A percentile compares a stretch with the other conserved stretches of the same genome.
phyloP scores from a whole-genome alignment of 2,888 invertebrate species.

The Stenchaetothrips biformis region DNA sequence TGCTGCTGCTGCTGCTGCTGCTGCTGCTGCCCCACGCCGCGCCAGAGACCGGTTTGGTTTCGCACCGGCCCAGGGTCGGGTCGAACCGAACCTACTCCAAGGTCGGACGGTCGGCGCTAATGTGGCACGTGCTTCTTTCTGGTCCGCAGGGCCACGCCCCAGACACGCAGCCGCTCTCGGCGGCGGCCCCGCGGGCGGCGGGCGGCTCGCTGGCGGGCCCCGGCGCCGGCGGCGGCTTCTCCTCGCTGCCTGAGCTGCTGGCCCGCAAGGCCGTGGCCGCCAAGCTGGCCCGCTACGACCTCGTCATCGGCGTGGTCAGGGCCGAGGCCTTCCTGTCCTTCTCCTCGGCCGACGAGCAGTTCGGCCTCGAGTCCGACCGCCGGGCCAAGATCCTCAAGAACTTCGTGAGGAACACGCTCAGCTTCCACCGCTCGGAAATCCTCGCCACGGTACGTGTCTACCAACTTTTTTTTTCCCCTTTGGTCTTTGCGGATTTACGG shows the following conservation, averaged over 20 bases:
- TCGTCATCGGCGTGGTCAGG: conserved; percentile 85
- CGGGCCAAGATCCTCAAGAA: conserved; percentile 82
- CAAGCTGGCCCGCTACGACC: conserved; percentile 67
- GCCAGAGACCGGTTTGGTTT: not conserved
- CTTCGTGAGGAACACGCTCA: conserved; percentile 85
- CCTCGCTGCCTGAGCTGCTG: conserved; percentile 42
- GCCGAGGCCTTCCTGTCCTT: conserved; percentile 90
- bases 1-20: too few relatives aligned
- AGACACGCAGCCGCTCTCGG: too few relatives aligned
- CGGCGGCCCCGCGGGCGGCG: not conserved
- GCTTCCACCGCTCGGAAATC: conserved; percentile 59
- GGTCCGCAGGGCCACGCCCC: too few relatives aligned
- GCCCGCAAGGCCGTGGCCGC: conserved; percentile 40
- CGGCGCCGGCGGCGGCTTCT: conserved; percentile 31
- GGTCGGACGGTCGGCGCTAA: too few relatives aligned
- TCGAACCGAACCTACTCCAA: too few relatives aligned
- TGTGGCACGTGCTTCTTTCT: too few relatives aligned
- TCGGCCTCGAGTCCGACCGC: conserved; percentile 87
- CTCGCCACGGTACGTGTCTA: conserved; percentile 57
- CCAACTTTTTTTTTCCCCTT: not conserved
- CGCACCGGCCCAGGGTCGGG: not conserved
- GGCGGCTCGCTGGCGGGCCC: conserved; percentile 19
- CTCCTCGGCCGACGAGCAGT: conserved; percentile 83
- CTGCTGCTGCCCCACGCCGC: not conserved
- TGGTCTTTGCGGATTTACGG: too few relatives aligned